Evolutionary conservation across 2,888 invertebrate genomes (phyloP), one percentile per base, ranked within the genome.

Genomic region (Laothoe populi): DNA sequence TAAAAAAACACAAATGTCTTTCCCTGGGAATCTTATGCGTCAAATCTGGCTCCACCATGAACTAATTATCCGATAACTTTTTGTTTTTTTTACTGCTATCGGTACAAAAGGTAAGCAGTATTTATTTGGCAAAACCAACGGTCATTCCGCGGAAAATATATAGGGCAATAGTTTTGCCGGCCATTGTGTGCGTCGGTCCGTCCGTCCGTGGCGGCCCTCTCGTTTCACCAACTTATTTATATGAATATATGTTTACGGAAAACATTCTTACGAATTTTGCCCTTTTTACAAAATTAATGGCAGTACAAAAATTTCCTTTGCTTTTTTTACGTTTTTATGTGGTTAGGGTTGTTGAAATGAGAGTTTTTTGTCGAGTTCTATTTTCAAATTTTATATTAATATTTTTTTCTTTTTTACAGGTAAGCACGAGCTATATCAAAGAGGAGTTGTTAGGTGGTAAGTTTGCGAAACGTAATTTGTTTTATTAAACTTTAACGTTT

Each of bases 81-180:
- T 44, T 44, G 19, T 44, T 4, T 19, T 19, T 19, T 19, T 1
- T n/a, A 44, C 63, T 71, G 78, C 74, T 70, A 69, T 76, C 78
- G 62, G 61, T 71, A 63, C 67, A 59, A 65, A 66, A 70, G 71
- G 71, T 69, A 71, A 70, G 72, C 69, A 75, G 74, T 81, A 82
- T 82, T 81, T 81, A 80, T 81, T 78, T 72, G 72, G 73, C 70
- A 71, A 79, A 82, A 83, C 75, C 79, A 70, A 78, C 73, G 81
- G 83, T 78, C 78, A 80, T 84, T 83, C 70, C 68, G 73, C 72
- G 62, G 59, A 63, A 65, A 63, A 68, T 66, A 68, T 65, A 60
- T 60, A 63, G 49, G 61, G 68, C 68, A 66, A 68, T 66, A 66
- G 68, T 64, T 68, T 64, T 49, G 31, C 64, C 65, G 45, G 49